Percentiles rank a stretch among this genome's conserved stretches.
Conservation (phyloP, 2,888 invertebrate species). For the Aricia artaxerxes region DNA sequence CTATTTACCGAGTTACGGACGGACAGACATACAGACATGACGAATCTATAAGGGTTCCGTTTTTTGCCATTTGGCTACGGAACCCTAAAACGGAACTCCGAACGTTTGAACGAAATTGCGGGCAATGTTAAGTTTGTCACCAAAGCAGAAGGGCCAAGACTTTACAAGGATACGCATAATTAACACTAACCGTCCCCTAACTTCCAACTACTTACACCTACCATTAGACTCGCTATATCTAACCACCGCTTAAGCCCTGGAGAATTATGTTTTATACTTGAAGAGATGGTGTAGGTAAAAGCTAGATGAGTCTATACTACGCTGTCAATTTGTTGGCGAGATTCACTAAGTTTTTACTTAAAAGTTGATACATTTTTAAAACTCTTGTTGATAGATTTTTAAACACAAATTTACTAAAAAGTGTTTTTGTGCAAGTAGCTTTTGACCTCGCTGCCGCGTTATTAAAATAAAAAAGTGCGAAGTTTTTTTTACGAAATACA, state of each 20-base stretch:
- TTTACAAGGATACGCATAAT: slow-evolving; percentile 9
- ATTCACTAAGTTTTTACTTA: not conserved
- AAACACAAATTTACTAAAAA: too few relatives aligned
- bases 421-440: too few relatives aligned
- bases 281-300: not conserved
- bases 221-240: slow-evolving; percentile 9
- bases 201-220: slow-evolving; percentile 9
- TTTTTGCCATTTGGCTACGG: too few relatives aligned
- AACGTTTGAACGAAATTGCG: not conserved
- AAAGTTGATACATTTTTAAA: too few relatives aligned
- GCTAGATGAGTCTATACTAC: not conserved
- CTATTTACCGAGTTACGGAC: too few relatives aligned
- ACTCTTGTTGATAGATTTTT: too few relatives aligned
- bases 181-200: slow-evolving; percentile 8
- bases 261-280: not conserved
- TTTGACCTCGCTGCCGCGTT: too few relatives aligned
- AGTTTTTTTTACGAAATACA: too few relatives aligned
- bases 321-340: not conserved
- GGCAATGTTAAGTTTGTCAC: not conserved
- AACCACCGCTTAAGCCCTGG: not conserved
- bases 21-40: too few relatives aligned
- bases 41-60: too few relatives aligned
- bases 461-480: too few relatives aligned
- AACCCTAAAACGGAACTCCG: too few relatives aligned
- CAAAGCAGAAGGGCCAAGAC: not conserved